Base-by-base conservation (phyloP, 1,140 invertebrate genomes). In the Pseudomyrmex concolor region DNA sequence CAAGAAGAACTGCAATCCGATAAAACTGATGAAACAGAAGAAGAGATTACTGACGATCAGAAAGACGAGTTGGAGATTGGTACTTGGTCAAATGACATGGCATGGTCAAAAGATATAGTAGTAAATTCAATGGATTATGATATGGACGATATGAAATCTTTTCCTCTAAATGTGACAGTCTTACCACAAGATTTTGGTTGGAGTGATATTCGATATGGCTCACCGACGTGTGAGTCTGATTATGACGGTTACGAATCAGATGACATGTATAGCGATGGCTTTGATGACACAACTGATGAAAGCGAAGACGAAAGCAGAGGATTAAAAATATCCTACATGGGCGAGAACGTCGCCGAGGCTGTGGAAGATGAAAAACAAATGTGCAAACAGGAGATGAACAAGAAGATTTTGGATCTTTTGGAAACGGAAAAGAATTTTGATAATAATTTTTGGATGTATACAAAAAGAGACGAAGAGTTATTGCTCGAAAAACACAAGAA, bases 1-100 rank as follows among this genome's bases (percentile, higher is more conserved):
- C 7, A 51, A 66, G 25, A 5, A 15, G 50, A 85, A 55, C 5
- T 57, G 50, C 89, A 89, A 83, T 54, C 67, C 91, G 86, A 90
- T 19, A 86, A 89, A n/a, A 25, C 22, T 60, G 82, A 73, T 15
- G 84, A 91, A 62, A 80, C 13, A 8, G 76, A 81, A 4, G 12
- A 57, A 43, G 34, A 83, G 43, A 48, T 50, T 66, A 91, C 92
- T 13, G 92, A 93, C 74, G 87, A 91, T 59, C 76, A 55, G 8
- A 89, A 94, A 34, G 94, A 94, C 73, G 94, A 95, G 88, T 95
- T 97, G 89, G 97, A 98, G 92, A 98, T 98, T 74, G 97, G 97
- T n/a, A 98, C 96, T 0, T 98, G 97, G 97, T 97, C 97, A 0
- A 98, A 98, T 92, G 97, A 98, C 25, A 98, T 98, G 97, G 97